Base-by-base conservation (phyloP, 1,140 invertebrate species). In the Dendrolimus kikuchii region DNA sequence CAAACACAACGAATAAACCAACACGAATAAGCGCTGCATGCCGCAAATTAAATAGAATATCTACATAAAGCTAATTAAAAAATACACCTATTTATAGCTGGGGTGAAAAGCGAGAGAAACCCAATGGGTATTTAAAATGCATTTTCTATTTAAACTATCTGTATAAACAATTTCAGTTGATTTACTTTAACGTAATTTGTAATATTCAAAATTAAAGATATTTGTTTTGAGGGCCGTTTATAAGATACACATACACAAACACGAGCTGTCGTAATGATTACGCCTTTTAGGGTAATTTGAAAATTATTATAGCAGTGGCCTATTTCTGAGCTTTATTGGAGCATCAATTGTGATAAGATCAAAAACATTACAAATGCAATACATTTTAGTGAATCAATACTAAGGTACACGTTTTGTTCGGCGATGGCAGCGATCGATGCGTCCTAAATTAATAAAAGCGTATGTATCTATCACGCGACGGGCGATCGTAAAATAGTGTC, bases 401-500 rank as follows among this genome's bases (percentile, higher is more conserved):
- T 23, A 23, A 23, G 23, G 23, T 23, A 23, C 1, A 23, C 23
- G 23, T 23, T 23, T 23, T 23, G 23, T 23, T 46, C 47, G 40
- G 44, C 55, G 51, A 53, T 52, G 45, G 43, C 46, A 46, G 10
- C 47, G 59, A 63, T 64, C 62, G 65, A 71, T 62, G 66, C 54
- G 49, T 55, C 51, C 63, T 60, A 75, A 77, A 80, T 79, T 79
- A 76, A 80, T 79, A 71, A 62, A 68, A 63, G 63, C 66, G 65
- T 63, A 23, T 23, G 23, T 23, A 53, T 61, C 64, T 59, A 70
- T 61, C 70, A 79, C 64, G 68, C 66, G 38, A 51, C 51, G 71
- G 68, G 57, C 65, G 67, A 68, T 81, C 76, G 71, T 81, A 80
- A 81, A 82, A 84, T 75, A 74, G 74, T 81, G 81, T 81, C 80